Evolutionary conservation across 2,113 vertebrate species (phyloP).

Genomic region (Odobenus rosmarus): DNA sequence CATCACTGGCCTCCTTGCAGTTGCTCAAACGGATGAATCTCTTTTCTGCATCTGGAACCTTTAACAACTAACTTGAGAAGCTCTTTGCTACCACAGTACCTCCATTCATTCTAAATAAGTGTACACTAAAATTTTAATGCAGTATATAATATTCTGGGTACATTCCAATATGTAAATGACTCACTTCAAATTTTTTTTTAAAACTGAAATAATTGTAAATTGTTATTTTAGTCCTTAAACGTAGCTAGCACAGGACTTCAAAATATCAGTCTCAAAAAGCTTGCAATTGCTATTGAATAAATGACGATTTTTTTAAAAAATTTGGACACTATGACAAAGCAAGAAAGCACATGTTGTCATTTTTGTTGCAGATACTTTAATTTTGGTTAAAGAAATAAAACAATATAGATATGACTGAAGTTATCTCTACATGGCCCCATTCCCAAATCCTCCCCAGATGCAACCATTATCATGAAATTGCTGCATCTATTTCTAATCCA

Average conservation of each 20-base stretch:
- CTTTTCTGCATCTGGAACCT: background rate
- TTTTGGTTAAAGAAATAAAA: conserved; percentile 27
- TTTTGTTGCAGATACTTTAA: background rate
- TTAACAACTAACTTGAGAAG: background rate
- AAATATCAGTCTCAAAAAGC: background rate
- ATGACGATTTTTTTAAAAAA: background rate
- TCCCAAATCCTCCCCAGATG: background rate
- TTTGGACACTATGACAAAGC: background rate
- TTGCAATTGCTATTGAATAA: background rate
- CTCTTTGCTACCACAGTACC: background rate
- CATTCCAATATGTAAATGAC: background rate
- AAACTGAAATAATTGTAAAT: background rate
- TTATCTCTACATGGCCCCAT: background rate
- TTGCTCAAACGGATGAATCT: background rate
- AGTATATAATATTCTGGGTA: background rate
- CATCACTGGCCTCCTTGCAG: background rate
- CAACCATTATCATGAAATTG: background rate
- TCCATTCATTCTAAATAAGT: background rate
- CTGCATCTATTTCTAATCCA: background rate
- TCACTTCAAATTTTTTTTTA: background rate
- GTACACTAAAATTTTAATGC: background rate
- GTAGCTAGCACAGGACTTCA: background rate
- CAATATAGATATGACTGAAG: background rate
- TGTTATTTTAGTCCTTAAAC: background rate
- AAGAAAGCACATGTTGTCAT: background rate